These are phyloP conservation scores for Aselliscus stoliczkanus DNA, from an alignment of 2,797 vertebrate genomes.

Conservation along the genomic window DNA sequence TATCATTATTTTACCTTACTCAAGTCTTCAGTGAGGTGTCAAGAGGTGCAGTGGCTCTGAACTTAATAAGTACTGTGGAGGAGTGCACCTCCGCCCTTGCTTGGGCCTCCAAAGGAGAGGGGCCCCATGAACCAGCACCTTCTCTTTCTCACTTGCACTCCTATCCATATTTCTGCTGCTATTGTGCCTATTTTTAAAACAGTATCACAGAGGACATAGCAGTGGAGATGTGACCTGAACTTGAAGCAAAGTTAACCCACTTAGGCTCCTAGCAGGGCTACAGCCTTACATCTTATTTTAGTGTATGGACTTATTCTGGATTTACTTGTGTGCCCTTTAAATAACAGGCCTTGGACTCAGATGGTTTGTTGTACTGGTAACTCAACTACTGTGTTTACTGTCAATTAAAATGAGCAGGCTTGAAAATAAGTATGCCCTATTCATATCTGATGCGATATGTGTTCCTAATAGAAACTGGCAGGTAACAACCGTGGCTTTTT, in stretches of 20 bases:
- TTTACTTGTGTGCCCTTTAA: background rate
- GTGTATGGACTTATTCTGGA: background rate
- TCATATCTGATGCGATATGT: background rate
- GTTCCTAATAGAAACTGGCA: background rate
- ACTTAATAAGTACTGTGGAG: background rate
- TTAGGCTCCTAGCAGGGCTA: background rate
- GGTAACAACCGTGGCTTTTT: background rate
- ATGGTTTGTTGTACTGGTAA: background rate
- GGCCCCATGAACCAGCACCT: background rate
- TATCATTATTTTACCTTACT: background rate
- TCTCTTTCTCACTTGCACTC: background rate
- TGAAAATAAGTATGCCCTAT: background rate
- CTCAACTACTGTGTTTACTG: background rate
- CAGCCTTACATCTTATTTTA: background rate
- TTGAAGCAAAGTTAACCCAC: background rate
- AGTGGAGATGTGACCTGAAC: background rate
- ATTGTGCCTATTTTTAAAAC: background rate
- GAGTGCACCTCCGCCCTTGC: background rate
- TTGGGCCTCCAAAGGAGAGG: background rate
- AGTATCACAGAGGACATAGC: background rate
- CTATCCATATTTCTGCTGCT: background rate
- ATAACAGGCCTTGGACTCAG: background rate
- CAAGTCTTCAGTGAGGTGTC: background rate
- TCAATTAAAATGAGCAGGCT: background rate
- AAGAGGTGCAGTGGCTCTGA: background rate